phyloP scores from a whole-genome alignment of 2,888 invertebrate genomes.

The Nebria salina region DNA sequence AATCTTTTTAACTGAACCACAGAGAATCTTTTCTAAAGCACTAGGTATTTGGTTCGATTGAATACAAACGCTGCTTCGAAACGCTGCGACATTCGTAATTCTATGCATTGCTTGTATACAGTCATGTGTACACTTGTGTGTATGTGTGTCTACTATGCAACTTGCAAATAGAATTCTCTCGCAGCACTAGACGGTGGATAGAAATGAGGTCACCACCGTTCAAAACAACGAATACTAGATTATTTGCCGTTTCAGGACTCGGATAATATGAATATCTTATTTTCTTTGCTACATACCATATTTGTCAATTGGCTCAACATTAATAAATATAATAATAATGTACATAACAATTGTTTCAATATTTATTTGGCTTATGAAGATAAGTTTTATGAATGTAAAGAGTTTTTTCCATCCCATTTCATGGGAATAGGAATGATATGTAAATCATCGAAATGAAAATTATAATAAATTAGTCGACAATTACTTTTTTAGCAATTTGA shows the following conservation, averaged over 20 bases:
- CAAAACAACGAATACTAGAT: neutral
- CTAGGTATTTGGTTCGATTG: neutral
- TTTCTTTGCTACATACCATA: neutral
- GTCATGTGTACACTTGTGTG: neutral
- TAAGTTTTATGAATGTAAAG: no score
- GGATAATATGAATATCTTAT: neutral
- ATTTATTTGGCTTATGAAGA: neutral
- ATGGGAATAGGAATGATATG: no score
- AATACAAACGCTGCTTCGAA: neutral
- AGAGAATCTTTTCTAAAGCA: neutral
- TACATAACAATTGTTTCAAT: neutral
- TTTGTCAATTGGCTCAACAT: neutral
- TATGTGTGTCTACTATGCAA: neutral
- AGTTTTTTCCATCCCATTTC: no score
- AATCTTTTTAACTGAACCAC: neutral
- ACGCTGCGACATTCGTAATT: neutral
- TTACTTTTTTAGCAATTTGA: no score
- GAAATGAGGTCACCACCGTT: neutral
- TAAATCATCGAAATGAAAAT: no score
- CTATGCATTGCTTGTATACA: neutral
- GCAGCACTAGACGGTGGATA: neutral
- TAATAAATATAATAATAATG: neutral
- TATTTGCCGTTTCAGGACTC: neutral
- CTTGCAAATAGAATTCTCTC: slow-evolving; percentile 1
- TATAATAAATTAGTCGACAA: no score